Base-by-base conservation (phyloP, 2,113 vertebrate species). In the Pseudorectes ferrugineus region DNA sequence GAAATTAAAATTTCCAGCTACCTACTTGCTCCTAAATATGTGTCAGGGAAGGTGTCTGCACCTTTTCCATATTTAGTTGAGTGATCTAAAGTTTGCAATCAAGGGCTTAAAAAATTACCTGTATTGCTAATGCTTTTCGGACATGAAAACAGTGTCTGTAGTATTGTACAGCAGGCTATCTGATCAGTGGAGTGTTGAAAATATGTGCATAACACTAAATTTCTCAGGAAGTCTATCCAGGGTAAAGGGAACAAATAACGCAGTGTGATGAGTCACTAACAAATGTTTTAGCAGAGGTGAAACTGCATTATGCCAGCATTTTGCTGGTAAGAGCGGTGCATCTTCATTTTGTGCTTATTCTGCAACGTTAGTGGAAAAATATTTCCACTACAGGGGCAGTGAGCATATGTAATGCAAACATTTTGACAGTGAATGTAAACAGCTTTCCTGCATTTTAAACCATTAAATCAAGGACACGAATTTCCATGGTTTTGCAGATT, bases 331-430 rank as follows among this genome's bases (percentile, higher is more conserved):
- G 75, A 96, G 92, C 1, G 3, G 68, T 88, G 84, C 59, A 80
- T 96, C 92, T 95, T 96, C 73, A 80, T 94, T 96, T 96, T 89
- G 43, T 88, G 89, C 94, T 92, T 93, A 81, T 96, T 94, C 93
- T 95, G 91, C 95, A 93, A 28, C 46, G 87, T 85, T 71, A 67
- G 86, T 89, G 93, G 84, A 84, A 95, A 84, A 93, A 84, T 55
- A 85, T 88, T 95, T 96, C 88, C 92, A 81, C 88, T 93, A 77
- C 85, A 87, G 82, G 95, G 83, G 79, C 89, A 95, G 78, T 92
- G 96, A 97, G 97, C 95, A 95, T 97, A 97, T 97, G 97, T 96
- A 97, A 97, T 93, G 93, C 97, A 97, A 97, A 97, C 96, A 97
- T 97, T 97, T 97, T 97, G 95, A 96, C 88, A 94, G 92, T 75